Base-by-base conservation (phyloP, 92 coral and sea anemone genomes). In the Isaurus tuberculatus region DNA sequence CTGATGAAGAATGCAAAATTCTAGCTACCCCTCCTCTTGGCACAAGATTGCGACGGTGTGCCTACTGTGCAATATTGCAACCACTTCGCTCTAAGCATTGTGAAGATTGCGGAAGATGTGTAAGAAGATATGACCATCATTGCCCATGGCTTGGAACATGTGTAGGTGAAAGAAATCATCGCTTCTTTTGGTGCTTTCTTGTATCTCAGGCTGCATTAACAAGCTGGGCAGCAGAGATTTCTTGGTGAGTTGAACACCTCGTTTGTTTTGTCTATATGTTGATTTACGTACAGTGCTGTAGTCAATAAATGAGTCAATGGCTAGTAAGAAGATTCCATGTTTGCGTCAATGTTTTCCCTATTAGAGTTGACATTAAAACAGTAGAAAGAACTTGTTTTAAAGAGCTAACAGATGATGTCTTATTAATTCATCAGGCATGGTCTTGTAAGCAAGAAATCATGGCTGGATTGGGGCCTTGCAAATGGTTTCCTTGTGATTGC, bases 71-170 rank as follows among this genome's bases (percentile, higher is more conserved):
- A 7, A 91, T 96, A 63, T 66, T 88, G 14, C 99, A 96, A 75
- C 99, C 99, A 40, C 80, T 96, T 79, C 82, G 99, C 73, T 93
- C 99, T 27, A 96, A 96, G 48, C 99, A 96, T 73, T 96, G 99
- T 83, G 99, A 96, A 83, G 99, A 96, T 79, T 96, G 99, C 72
- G 98, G 95, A 40, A 92, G 94, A 23, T 96, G 99, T 92, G 98
- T 96, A 68, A 94, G 98, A 13, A 90, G 97, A 70, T 96, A 96
- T 87, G 99, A 96, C 84, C 99, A 96, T 49, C 99, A 96, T 86
- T 96, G 99, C 32, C 99, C 99, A 1, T 96, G 99, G 99, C 92
- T 96, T 10, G 99, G 98, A 30, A 96, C 94, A 23, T 96, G 99
- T 87, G 98, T 96, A 20, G 99, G 99, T 9, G 99, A 96, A 74